Evolutionary conservation across 2,797 vertebrate genomes (phyloP), one percentile per base, ranked within the genome.

Genomic region (Manis pentadactyla): DNA sequence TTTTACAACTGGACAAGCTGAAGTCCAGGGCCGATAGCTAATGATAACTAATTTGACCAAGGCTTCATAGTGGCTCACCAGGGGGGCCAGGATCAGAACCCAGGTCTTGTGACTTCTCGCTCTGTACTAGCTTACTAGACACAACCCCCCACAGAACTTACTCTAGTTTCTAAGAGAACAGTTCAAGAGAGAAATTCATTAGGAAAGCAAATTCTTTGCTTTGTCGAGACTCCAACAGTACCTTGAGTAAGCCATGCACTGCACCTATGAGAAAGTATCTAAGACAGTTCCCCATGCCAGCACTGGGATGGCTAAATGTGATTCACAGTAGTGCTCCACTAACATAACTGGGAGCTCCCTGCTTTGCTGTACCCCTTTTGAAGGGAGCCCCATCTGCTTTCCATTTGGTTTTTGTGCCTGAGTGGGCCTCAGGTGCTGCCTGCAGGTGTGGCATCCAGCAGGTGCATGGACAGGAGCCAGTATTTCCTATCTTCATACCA

Each of bases 361-460:
- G 23, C 64, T 95, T 92, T 79, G 34, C 42, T 92, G 31, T 34
- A 69, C 19, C 49, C 61, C 46, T 95, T 85, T 86, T 11, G 17
- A 95, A 88, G 78, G 57, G 63, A 86, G 59, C 34, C 39, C 15
- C 73, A 78, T 93, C 61, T 75, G 64, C 69, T 90, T 53, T 1
- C 68, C 78, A 95, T 94, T 91, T 88, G 92, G 68, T 73, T 97
- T 98, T 94, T 83, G n/a, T 75, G 83, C 96, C 71, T 98, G 97
- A 94, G 95, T 59, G 19, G n/a, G 61, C 89, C 97, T 98, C 98
- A 98, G 98, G 98, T 98, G 98, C 98, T 93, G 84, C 42, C 3
- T 96, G 87, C 95, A 98, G 98, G 99, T 98, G 98, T 98, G 98
- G 98, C 97, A 98, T 86, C 15, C 1, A 98, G 98, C 98, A 99